These are phyloP conservation scores for Ephialtes manifestator DNA, from an alignment of 2,888 invertebrate species.

Conservation along the genomic window DNA sequence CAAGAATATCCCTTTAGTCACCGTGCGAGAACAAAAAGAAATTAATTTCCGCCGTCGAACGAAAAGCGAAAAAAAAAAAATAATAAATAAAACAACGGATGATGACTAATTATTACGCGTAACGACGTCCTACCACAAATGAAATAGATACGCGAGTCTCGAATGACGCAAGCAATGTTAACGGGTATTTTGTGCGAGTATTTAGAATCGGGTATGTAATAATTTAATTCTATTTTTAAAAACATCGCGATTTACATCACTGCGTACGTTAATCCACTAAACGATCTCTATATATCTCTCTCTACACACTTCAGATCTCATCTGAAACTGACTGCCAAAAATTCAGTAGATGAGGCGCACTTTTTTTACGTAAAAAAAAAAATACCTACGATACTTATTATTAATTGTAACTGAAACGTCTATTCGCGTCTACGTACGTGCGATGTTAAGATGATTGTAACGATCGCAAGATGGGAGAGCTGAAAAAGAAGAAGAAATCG, in stretches of 20 bases:
- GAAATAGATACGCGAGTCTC: conserved; percentile 19
- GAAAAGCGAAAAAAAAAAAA: conserved; percentile 16
- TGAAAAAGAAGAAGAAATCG: conserved; percentile 21
- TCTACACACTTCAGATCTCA: conserved; percentile 72
- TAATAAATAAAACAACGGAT: conserved; percentile 29
- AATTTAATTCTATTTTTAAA: conserved; percentile 22
- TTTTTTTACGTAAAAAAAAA: conserved; percentile 67
- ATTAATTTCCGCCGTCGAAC: conserved; percentile 24
- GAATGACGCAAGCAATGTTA: conserved; percentile 46
- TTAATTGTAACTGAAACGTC: conserved; percentile 28
- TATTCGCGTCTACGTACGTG: conserved; percentile 39
- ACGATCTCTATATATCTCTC: conserved; percentile 42
- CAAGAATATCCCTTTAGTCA: conserved; percentile 47
- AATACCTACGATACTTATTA: conserved; percentile 42
- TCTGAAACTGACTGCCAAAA: conserved; percentile 77
- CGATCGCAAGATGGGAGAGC: conserved; percentile 2
- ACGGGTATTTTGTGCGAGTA: conserved; percentile 30
- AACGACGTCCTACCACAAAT: conserved; percentile 45
- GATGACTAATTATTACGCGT: conserved; percentile 21
- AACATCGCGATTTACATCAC: conserved; percentile 50
- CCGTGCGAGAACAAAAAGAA: conserved; percentile 16
- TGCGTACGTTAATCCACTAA: conserved; percentile 48
- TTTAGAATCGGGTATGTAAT: background rate
- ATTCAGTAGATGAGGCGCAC: conserved; percentile 74
- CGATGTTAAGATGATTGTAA: conserved; percentile 6